A percentile compares a stretch with the other conserved stretches of the same genome.
These are phyloP conservation scores for Anadara kagoshimensis DNA, from an alignment of 1,140 invertebrate species.

Conservation along the genomic window DNA sequence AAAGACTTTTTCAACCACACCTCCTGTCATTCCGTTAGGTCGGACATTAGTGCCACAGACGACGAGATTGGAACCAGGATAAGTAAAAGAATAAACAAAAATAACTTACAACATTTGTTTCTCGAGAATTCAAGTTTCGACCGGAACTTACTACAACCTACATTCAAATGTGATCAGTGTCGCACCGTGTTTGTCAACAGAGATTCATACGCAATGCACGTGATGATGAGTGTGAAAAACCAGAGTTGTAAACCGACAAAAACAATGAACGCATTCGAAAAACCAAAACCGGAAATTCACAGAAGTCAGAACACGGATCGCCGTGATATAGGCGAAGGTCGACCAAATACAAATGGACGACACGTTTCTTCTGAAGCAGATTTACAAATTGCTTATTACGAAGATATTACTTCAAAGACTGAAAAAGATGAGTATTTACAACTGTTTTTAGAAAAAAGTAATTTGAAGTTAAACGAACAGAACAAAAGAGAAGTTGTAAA, in stretches of 20 bases:
- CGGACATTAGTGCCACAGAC: constrained; percentile 1
- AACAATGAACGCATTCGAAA: neutral
- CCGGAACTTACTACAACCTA: constrained; percentile 39
- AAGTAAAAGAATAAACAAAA: constrained; percentile 13
- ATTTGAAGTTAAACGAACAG: constrained; percentile 1
- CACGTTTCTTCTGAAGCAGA: constrained; percentile 3
- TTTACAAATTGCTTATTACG: constrained; percentile 23
- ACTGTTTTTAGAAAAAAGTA: constrained; percentile 9
- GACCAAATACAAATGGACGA: neutral
- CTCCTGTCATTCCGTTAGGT: constrained; percentile 18
- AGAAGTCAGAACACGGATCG: neutral
- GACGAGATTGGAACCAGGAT: constrained; percentile 12
- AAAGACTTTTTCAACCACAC: constrained; percentile 40
- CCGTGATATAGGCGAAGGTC: neutral
- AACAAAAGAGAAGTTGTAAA: constrained; percentile 3
- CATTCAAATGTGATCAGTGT: constrained; percentile 66
- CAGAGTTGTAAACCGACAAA: constrained; percentile 52
- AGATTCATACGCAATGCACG: constrained; percentile 72
- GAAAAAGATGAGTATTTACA: constrained; percentile 34
- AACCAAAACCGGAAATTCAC: neutral
- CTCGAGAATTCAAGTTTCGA: constrained; percentile 9
- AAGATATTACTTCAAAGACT: constrained; percentile 18
- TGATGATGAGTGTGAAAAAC: constrained; percentile 69
- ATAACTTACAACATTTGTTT: constrained; percentile 13
- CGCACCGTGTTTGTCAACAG: constrained; percentile 60